A percentile compares a stretch with the other conserved stretches of the same genome.
These are phyloP conservation scores for Sylvietta virens DNA, from an alignment of 2,113 vertebrate genomes.

Conservation along the genomic window DNA sequence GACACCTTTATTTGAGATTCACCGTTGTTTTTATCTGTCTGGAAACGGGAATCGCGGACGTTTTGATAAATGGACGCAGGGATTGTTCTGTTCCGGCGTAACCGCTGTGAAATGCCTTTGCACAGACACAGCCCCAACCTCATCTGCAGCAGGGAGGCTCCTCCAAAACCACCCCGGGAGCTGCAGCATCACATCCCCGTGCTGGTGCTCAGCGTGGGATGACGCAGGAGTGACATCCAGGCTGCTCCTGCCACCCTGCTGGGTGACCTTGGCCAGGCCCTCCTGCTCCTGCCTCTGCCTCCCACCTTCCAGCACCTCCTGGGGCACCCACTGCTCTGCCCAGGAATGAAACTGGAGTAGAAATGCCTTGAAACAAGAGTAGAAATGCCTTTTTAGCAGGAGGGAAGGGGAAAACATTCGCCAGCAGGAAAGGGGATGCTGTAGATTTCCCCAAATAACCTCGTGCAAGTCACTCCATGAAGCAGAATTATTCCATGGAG, in stretches of 20 bases:
- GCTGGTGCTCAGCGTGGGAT: not conserved
- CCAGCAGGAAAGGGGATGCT: not conserved
- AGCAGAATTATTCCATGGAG: not conserved
- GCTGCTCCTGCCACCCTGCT: not conserved
- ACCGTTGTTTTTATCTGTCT: constrained; percentile 5
- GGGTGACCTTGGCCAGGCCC: not conserved
- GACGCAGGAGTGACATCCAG: not conserved
- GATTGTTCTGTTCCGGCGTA: not conserved
- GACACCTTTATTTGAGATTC: constrained; percentile 13
- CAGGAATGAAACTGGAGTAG: not conserved
- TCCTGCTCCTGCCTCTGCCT: not conserved
- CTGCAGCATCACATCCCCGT: not conserved
- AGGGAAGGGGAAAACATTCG: rapidly evolving
- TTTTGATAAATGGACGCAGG: constrained; percentile 36
- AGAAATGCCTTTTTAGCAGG: rapidly evolving
- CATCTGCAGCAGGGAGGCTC: not conserved
- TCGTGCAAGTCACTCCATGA: rapidly evolving
- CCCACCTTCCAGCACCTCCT: not conserved
- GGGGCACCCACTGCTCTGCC: not conserved
- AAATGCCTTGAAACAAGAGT: not conserved
- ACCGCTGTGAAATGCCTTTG: not conserved
- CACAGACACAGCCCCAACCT: not conserved
- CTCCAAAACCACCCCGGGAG: not conserved
- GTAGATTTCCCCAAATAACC: not conserved
- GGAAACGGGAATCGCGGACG: not conserved